Base-by-base conservation (phyloP, 2,113 vertebrate genomes). In the Lichenostomus cassidix region DNA sequence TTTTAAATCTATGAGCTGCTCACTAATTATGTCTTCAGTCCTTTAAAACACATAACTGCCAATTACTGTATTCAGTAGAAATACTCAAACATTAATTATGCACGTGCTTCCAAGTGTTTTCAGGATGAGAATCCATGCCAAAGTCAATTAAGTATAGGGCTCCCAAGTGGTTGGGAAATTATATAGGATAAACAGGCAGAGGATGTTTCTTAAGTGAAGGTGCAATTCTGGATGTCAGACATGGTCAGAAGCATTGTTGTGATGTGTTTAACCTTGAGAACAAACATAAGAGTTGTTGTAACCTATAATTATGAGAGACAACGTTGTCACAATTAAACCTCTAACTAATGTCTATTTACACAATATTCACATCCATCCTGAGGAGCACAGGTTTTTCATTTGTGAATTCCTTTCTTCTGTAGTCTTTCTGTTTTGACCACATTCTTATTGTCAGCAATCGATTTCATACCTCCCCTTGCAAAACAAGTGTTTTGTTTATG, bases 131-230 rank as follows among this genome's bases (percentile, higher is more conserved):
- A 35, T 77, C 75, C 35, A 65, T 92, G 84, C 84, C 89, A 82
- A 92, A 92, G 74, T 35, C 84, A 94, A 91, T 95, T 94, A 95
- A 92, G 49, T 75, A 77, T 8, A 83, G 69, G 85, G 33, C 69
- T 92, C 80, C 78, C 29, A 91, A 94, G 69, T 60, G 80, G 96
- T 88, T 95, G 87, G 81, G 78, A 97, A 92, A 95, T 95, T 85
- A 83, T 14, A 91, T 13, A 77, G 91, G 63, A 83, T 88, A 87
- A 95, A 91, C 91, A 95, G 67, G 71, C 47, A 95, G 78, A 91
- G 82, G 89, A 95, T 80, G 70, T 95, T 95, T 96, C 93, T 90
- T 94, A 95, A 91, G 93, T 85, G 87, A 97, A 96, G 94, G 81
- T 83, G 90, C 82, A 92, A 83, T 89, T 71, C 87, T 87, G 87